These are phyloP conservation scores for Brachyptera putata DNA, from an alignment of 2,888 invertebrate genomes.

Conservation along the genomic window DNA sequence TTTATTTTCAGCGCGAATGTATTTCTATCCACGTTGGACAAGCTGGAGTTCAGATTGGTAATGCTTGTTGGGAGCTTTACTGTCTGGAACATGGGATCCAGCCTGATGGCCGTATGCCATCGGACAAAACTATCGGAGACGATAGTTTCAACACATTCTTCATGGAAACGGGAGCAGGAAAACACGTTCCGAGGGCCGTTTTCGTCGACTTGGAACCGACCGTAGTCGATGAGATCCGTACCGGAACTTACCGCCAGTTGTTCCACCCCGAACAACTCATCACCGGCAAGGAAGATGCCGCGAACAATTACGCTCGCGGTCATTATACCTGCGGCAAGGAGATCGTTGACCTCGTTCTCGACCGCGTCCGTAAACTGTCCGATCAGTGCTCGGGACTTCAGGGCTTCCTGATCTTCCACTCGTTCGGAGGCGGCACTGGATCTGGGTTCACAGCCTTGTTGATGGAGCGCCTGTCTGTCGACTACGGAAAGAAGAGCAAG, in stretches of 20 bases:
- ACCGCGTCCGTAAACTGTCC: slow-evolving; percentile 41
- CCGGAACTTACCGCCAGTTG: slow-evolving; percentile 67
- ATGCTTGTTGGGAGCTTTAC: slow-evolving; percentile 86
- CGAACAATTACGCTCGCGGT: slow-evolving; percentile 47
- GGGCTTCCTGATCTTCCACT: slow-evolving; percentile 45
- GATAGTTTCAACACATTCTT: slow-evolving; percentile 95
- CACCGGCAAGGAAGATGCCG: slow-evolving; percentile 52
- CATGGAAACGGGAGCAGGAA: slow-evolving; percentile 92
- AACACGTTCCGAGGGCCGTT: slow-evolving; percentile 91
- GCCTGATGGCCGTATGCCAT: slow-evolving; percentile 91
- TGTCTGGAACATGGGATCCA: slow-evolving; percentile 88
- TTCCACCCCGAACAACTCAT: slow-evolving; percentile 86
- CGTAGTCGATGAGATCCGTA: slow-evolving; percentile 75
- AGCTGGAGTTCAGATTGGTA: slow-evolving; percentile 85
- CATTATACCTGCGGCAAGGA: slow-evolving; percentile 52
- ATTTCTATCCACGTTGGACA: slow-evolving; percentile 75
- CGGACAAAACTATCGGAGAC: slow-evolving; percentile 87
- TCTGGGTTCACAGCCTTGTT: slow-evolving; percentile 44
- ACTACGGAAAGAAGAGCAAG: slow-evolving; percentile 39
- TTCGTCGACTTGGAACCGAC: slow-evolving; percentile 96
- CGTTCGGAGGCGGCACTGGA: slow-evolving; percentile 45
- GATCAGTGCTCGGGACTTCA: slow-evolving; percentile 42
- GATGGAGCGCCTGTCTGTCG: slow-evolving; percentile 51
- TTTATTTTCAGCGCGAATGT: slow-evolving; percentile 63
- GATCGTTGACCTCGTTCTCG: slow-evolving; percentile 44